These are phyloP conservation scores for Lepidothrix coronata DNA, from an alignment of 2,113 vertebrate genomes.

Conservation along the genomic window DNA sequence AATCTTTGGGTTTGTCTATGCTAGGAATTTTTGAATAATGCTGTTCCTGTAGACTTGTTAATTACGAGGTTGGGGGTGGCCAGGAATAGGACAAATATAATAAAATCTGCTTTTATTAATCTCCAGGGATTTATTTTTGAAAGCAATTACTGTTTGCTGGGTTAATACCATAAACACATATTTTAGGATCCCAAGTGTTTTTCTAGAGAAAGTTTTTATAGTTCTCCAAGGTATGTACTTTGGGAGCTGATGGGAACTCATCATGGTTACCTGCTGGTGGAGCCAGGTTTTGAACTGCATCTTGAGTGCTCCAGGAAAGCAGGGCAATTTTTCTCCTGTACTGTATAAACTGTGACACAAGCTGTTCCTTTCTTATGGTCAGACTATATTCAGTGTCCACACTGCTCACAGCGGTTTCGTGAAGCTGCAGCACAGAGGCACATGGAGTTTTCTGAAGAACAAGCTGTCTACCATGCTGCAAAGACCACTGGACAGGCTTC, in stretches of 20 bases:
- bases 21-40: not conserved
- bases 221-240: not conserved
- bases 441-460: conserved; percentile 62
- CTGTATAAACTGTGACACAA: not conserved
- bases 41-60: not conserved
- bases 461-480: not conserved
- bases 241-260: not conserved
- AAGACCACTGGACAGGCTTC: not conserved
- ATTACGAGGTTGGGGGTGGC: not conserved
- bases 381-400: conserved; percentile 63
- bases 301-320: not conserved
- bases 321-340: not conserved
- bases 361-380: not conserved
- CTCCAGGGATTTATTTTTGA: not conserved
- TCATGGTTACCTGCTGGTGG: not conserved
- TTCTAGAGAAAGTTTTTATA: not conserved
- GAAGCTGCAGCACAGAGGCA: conserved; percentile 48
- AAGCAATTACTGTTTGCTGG: not conserved
- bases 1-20: not conserved
- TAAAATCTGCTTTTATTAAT: not conserved
- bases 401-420: conserved; percentile 62
- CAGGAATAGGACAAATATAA: not conserved
- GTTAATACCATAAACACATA: not conserved
- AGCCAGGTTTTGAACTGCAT: not conserved
- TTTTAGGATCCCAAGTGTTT: not conserved